Evolutionary conservation across 1,140 invertebrate species (phyloP).

Genomic region (Leguminivora glycinivorella): DNA sequence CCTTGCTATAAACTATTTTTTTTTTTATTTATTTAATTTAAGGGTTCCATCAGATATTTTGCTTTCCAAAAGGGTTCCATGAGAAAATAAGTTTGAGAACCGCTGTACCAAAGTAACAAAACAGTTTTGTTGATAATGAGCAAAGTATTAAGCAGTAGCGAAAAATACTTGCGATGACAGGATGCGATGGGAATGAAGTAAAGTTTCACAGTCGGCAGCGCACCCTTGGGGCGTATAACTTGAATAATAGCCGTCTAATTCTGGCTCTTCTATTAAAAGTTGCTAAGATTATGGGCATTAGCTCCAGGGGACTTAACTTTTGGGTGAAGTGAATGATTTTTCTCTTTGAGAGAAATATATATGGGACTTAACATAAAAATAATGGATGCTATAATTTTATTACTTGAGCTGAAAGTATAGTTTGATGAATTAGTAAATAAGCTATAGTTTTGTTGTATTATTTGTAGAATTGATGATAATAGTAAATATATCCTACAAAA

Average conservation of each 20-base stretch:
- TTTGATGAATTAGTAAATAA: too few relatives aligned
- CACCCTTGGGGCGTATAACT: conserved; percentile 40
- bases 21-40: too few relatives aligned
- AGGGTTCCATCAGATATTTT: too few relatives aligned
- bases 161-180: conserved; percentile 46
- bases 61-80: too few relatives aligned
- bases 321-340: conserved; percentile 2
- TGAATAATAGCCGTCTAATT: conserved; percentile 30
- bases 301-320: conserved; percentile 26
- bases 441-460: too few relatives aligned
- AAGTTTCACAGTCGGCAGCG: conserved; percentile 48
- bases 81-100: too few relatives aligned
- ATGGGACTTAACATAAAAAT: neutral
- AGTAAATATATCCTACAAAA: too few relatives aligned
- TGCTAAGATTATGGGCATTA: conserved; percentile 30
- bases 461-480: too few relatives aligned
- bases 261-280: conserved; percentile 29
- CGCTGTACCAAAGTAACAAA: neutral
- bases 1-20: too few relatives aligned
- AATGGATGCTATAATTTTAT: too few relatives aligned
- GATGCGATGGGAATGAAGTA: conserved; percentile 61
- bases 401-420: too few relatives aligned
- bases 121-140: neutral
- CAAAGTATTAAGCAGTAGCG: neutral
- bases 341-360: neutral